Evolutionary conservation across 2,797 vertebrate species (phyloP).

Genomic region (Neostethus bicornis): DNA sequence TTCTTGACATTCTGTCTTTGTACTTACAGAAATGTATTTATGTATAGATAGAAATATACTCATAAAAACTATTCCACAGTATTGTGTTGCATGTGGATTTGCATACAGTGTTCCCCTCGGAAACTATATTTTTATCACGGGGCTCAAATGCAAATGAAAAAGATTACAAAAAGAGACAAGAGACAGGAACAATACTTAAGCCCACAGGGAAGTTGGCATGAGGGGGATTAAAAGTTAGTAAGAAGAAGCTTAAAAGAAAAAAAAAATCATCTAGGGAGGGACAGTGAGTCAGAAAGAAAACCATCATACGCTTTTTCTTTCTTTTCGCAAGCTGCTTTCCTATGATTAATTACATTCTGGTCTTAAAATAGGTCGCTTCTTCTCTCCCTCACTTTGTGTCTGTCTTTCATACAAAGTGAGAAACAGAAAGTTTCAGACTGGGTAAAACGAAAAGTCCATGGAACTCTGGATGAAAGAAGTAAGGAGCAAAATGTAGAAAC

Average conservation of each 20-base stretch:
- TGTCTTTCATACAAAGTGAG: slow-evolving; percentile 36
- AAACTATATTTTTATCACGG: too few relatives aligned
- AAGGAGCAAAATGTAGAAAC: slow-evolving; percentile 1
- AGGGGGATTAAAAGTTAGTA: slow-evolving; percentile 42
- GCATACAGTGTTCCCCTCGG: too few relatives aligned
- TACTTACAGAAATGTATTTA: too few relatives aligned
- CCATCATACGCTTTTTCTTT: slow-evolving; percentile 58
- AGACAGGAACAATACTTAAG: neutral
- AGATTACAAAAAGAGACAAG: slow-evolving; percentile 13
- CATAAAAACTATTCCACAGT: too few relatives aligned
- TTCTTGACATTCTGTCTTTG: too few relatives aligned
- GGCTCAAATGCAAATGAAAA: slow-evolving; percentile 16
- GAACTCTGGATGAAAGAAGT: neutral
- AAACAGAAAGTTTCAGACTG: slow-evolving; percentile 5
- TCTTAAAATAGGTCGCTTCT: slow-evolving; percentile 75
- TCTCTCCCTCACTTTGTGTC: slow-evolving; percentile 42
- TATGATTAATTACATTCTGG: slow-evolving; percentile 79
- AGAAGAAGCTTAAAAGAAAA: slow-evolving; percentile 10
- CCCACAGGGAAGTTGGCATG: slow-evolving; percentile 11
- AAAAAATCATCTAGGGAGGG: slow-evolving; percentile 43
- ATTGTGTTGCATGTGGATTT: too few relatives aligned
- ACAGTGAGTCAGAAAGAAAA: slow-evolving; percentile 58
- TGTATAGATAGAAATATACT: too few relatives aligned
- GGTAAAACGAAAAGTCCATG: neutral
- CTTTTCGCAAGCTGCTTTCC: slow-evolving; percentile 62